Evolutionary conservation across 1,140 invertebrate genomes (phyloP).

Genomic region (Aphidius ervi): DNA sequence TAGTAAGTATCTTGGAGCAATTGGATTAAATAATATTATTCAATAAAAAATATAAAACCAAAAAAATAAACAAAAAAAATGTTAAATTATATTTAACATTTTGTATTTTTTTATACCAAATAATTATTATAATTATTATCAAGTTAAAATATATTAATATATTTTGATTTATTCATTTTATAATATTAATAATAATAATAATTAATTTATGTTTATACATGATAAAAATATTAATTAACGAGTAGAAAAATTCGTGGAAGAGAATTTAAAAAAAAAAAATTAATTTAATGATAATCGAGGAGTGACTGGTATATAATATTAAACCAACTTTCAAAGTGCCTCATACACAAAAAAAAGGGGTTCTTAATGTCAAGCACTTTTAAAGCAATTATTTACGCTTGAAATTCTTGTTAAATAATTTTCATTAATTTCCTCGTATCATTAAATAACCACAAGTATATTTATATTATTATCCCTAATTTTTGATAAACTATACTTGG

Average conservation of each 20-base stretch:
- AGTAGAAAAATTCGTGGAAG: too few relatives aligned
- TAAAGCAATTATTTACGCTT: constrained; percentile 27
- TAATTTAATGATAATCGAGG: neutral
- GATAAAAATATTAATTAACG: too few relatives aligned
- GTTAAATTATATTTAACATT: constrained; percentile 8
- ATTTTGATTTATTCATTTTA: too few relatives aligned
- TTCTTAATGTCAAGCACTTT: neutral
- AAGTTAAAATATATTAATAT: too few relatives aligned
- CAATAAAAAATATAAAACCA: neutral
- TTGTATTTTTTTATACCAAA: constrained; percentile 6
- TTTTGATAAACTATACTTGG: neutral
- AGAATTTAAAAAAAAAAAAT: neutral
- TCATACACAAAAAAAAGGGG: too few relatives aligned
- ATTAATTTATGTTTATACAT: too few relatives aligned
- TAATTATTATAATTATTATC: too few relatives aligned
- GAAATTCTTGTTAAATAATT: constrained; percentile 28
- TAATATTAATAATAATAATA: too few relatives aligned
- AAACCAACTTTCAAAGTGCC: too few relatives aligned
- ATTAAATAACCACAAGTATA: too few relatives aligned
- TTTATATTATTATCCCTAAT: too few relatives aligned
- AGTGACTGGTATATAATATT: neutral
- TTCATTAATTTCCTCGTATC: constrained; percentile 28
- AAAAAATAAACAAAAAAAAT: neutral
- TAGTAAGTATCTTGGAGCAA: constrained; percentile 42
- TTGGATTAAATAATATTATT: constrained; percentile 25